phyloP scores from a whole-genome alignment of 1,140 invertebrate genomes.

The Diploscapter pachys region DNA sequence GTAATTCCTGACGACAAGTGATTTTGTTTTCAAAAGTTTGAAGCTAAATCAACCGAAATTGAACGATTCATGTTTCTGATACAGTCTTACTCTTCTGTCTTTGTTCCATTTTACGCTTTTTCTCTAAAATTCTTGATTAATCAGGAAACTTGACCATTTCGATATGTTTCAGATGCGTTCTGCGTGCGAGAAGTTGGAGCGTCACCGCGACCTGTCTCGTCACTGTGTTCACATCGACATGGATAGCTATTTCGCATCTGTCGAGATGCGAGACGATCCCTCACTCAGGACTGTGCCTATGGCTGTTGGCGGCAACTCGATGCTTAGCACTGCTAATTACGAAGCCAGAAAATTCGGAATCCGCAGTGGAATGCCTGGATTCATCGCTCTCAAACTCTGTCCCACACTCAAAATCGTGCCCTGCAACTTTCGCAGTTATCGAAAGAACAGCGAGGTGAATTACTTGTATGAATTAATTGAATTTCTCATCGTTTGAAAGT shows the following conservation, averaged over 20 bases:
- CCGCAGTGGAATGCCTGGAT: constrained; percentile 72
- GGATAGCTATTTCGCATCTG: constrained; percentile 71
- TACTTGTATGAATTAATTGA: too few species aligned
- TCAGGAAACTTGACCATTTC: background rate
- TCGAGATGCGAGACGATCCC: constrained; percentile 69
- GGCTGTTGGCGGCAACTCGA: constrained; percentile 67
- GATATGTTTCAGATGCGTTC: constrained; percentile 25
- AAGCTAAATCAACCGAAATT: background rate
- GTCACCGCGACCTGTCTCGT: constrained; percentile 61
- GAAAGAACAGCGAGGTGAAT: constrained; percentile 60
- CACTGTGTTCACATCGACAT: constrained; percentile 70
- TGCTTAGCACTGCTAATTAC: constrained; percentile 72
- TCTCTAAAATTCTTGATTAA: too few species aligned
- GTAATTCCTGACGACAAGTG: background rate
- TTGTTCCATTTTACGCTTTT: too few species aligned
- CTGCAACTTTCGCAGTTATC: constrained; percentile 67
- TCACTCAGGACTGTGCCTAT: constrained; percentile 66
- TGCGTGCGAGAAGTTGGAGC: constrained; percentile 20
- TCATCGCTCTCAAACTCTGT: constrained; percentile 70
- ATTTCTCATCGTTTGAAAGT: too few species aligned
- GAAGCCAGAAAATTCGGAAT: constrained; percentile 68
- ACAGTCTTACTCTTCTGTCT: background rate
- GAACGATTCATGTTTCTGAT: constrained; percentile 5
- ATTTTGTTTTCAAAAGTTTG: background rate
- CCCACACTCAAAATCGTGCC: constrained; percentile 67